phyloP scores from a whole-genome alignment of 2,113 vertebrate genomes.

The Gopherus evgoodei region DNA sequence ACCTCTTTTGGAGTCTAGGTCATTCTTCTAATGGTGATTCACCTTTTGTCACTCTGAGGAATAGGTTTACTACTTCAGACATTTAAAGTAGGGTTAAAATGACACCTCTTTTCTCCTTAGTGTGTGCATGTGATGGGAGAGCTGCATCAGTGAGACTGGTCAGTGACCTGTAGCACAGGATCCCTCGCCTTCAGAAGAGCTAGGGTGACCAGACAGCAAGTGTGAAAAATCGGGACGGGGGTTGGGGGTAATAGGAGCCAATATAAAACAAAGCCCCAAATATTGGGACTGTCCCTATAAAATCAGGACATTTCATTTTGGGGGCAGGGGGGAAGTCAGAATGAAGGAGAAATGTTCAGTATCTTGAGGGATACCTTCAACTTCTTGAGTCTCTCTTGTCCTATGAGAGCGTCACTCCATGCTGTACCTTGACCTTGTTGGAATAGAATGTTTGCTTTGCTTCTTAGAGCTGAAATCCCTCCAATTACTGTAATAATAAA shows the following conservation, averaged over 20 bases:
- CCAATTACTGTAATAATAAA: neutral
- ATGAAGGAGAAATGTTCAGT: neutral
- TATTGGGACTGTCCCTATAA: too few species aligned
- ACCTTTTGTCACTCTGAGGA: conserved; percentile 12
- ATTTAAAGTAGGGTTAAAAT: conserved; percentile 33
- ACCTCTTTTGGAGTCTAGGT: conserved; percentile 31
- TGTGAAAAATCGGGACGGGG: too few species aligned
- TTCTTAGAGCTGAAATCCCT: neutral
- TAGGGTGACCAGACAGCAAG: too few species aligned
- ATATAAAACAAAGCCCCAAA: too few species aligned
- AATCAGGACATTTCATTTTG: neutral
- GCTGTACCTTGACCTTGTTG: neutral
- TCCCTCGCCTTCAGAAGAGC: neutral
- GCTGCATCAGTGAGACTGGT: neutral
- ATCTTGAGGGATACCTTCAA: neutral
- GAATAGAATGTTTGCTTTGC: neutral
- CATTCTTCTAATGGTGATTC: conserved; percentile 24
- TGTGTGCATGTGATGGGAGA: fast-evolving
- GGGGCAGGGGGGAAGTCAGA: fast-evolving
- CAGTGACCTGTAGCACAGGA: neutral
- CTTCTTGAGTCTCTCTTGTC: neutral
- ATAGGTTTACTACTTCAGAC: conserved; percentile 44
- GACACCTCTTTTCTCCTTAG: neutral
- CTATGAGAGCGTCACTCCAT: fast-evolving
- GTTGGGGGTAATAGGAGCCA: too few species aligned